Evolutionary conservation across 2,888 invertebrate species (phyloP).

Genomic region (Perithous albicinctus): DNA sequence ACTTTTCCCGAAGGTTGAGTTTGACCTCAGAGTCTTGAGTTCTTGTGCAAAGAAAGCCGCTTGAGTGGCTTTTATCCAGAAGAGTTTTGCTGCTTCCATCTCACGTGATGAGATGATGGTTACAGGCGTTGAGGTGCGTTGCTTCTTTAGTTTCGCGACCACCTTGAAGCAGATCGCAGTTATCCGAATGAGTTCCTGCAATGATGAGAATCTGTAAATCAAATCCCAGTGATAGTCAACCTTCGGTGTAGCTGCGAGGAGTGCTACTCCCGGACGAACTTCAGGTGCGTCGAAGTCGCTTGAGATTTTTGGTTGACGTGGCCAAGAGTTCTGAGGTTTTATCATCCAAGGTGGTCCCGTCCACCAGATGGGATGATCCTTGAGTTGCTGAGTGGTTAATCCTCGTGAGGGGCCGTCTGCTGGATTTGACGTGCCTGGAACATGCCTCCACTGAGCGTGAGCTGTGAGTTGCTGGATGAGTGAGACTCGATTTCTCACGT

Average conservation of each 20-base stretch:
- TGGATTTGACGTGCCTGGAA: conserved; percentile 62
- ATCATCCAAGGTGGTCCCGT: conserved; percentile 48
- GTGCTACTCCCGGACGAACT: conserved; percentile 29
- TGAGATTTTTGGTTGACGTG: background rate
- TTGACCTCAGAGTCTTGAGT: background rate
- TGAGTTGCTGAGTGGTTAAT: conserved; percentile 44
- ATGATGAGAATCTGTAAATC: conserved; percentile 16
- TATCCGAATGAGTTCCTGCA: conserved; percentile 6
- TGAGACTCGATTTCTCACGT: conserved; percentile 59
- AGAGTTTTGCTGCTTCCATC: conserved; percentile 7
- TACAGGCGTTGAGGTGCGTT: background rate
- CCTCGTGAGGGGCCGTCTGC: conserved; percentile 68
- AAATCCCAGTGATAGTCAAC: conserved; percentile 50
- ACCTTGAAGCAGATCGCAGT: conserved; percentile 41
- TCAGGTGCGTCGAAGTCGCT: conserved; percentile 11
- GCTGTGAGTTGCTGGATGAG: conserved; percentile 61
- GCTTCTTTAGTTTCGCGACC: background rate
- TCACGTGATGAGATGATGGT: background rate
- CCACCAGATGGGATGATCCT: conserved; percentile 39
- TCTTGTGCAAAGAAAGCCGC: conserved; percentile 31
- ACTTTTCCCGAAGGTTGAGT: background rate
- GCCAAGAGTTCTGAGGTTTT: background rate
- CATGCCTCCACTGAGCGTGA: conserved; percentile 45
- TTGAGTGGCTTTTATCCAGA: conserved; percentile 51
- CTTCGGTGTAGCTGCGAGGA: conserved; percentile 5